Evolutionary conservation across 2,113 vertebrate genomes (phyloP).

Genomic region (Romanogobio albipinnatus): DNA sequence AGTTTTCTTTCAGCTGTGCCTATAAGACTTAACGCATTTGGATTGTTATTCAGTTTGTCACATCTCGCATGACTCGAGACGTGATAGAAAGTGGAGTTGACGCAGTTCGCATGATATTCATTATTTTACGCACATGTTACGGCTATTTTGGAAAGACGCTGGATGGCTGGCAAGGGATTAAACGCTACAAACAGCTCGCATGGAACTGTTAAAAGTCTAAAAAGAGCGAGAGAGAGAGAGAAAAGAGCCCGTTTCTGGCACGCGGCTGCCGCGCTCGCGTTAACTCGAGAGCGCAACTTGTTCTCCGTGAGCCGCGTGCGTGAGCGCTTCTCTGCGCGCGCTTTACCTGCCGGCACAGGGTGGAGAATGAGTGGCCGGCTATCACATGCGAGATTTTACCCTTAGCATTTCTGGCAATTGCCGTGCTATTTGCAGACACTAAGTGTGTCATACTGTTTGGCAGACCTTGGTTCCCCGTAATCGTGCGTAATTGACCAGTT

Average conservation of each 20-base stretch:
- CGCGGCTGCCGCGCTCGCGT: not conserved
- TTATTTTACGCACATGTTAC: conserved; percentile 8
- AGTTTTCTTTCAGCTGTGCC: not conserved
- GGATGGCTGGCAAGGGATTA: not conserved
- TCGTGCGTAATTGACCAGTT: not conserved
- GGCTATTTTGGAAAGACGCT: not conserved
- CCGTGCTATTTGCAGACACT: not conserved
- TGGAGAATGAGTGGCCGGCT: not conserved
- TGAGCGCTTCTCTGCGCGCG: conserved; percentile 18
- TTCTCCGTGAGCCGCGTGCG: not conserved
- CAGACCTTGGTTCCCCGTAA: not conserved
- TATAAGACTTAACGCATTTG: not conserved
- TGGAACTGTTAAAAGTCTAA: not conserved
- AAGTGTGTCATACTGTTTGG: not conserved
- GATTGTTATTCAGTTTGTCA: not conserved
- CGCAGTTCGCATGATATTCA: not conserved
- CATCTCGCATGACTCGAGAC: not conserved
- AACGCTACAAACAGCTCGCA: not conserved
- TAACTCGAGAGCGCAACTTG: conserved; percentile 18
- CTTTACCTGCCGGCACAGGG: conserved; percentile 20
- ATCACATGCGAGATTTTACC: not conserved
- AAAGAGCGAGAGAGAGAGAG: no score
- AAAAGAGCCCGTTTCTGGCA: not conserved
- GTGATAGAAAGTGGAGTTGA: not conserved
- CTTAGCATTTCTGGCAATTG: not conserved